These are phyloP conservation scores for Macroglossus sobrinus DNA, from an alignment of 2,113 vertebrate species.

Conservation along the genomic window DNA sequence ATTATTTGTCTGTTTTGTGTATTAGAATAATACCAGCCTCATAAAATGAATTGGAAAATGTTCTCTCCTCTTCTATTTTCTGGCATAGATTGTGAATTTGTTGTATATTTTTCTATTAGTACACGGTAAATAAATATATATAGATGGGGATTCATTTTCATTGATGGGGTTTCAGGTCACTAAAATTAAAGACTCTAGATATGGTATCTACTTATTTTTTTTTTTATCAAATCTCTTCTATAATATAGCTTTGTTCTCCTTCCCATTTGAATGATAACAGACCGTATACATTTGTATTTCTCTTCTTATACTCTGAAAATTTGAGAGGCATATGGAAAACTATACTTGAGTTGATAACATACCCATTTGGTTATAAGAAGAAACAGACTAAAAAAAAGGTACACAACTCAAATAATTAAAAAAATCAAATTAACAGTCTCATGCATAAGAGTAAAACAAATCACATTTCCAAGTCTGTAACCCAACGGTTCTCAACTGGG, in stretches of 20 bases:
- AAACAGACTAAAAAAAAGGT: neutral
- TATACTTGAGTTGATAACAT: neutral
- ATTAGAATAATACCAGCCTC: neutral
- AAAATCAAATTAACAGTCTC: neutral
- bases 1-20: neutral
- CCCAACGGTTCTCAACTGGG: neutral
- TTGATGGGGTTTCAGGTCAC: neutral
- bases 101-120: neutral
- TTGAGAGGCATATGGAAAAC: neutral
- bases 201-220: neutral
- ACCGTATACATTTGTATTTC: neutral
- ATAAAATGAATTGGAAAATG: neutral
- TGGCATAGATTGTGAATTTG: neutral
- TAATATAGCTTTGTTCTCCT: neutral
- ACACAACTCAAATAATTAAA: neutral
- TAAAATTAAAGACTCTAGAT: neutral
- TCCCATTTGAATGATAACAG: neutral
- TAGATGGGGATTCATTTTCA: neutral
- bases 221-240: neutral
- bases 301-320: neutral
- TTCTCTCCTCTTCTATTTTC: neutral
- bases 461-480: neutral
- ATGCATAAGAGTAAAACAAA: conserved; percentile 4
- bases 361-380: neutral
- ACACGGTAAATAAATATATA: neutral